Percentiles rank a stretch among this genome's conserved stretches.
phyloP scores from a whole-genome alignment of 1,140 invertebrate species.

The Trichonephila clavipes region DNA sequence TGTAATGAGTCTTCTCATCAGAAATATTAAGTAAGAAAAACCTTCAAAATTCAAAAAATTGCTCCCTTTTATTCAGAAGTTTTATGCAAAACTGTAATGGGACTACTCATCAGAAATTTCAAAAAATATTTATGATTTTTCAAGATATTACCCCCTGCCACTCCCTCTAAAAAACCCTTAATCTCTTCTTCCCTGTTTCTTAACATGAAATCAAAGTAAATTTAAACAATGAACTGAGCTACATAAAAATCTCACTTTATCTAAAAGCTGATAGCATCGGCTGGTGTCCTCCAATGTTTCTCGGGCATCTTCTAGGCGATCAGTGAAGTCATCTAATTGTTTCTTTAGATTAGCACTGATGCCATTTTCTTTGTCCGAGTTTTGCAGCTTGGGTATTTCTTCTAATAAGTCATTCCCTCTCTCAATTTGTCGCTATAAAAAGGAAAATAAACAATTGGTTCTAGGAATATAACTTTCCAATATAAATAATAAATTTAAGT shows the following conservation, averaged over 20 bases:
- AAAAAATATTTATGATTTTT: too few relatives aligned
- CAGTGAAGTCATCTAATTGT: conserved; percentile 87
- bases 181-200: too few relatives aligned
- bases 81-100: too few relatives aligned
- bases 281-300: conserved; percentile 89
- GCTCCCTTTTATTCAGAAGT: too few relatives aligned
- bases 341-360: conserved; percentile 85
- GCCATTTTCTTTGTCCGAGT: conserved; percentile 73
- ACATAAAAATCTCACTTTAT: conserved; percentile 82
- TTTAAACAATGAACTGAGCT: neutral
- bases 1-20: too few relatives aligned
- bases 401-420: conserved; percentile 89
- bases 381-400: conserved; percentile 84
- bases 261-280: conserved; percentile 88
- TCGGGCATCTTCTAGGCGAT: conserved; percentile 87
- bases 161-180: too few relatives aligned
- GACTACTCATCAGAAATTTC: too few relatives aligned
- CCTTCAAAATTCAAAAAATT: too few relatives aligned
- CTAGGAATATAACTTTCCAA: neutral
- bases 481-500: neutral
- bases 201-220: too few relatives aligned
- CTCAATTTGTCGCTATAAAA: conserved; percentile 88
- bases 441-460: neutral
- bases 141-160: too few relatives aligned
- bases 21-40: too few relatives aligned